Conservation (phyloP, 2,797 vertebrate genomes). For the Momotus momota region DNA sequence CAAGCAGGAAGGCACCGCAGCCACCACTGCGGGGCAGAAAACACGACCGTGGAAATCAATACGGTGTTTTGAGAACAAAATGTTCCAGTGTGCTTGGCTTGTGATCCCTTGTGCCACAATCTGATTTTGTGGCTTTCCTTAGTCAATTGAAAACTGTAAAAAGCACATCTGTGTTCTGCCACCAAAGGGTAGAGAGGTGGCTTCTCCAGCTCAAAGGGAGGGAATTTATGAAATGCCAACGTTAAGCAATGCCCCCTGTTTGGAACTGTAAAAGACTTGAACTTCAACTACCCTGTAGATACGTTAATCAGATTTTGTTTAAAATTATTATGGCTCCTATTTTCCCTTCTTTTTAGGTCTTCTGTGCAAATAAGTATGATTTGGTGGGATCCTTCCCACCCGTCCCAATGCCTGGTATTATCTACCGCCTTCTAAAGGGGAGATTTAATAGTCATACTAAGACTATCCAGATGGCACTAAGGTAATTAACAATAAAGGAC, state of each 20-base stretch:
- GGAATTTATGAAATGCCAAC: not conserved
- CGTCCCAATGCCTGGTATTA: not conserved
- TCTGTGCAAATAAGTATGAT: not conserved
- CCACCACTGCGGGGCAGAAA: not conserved
- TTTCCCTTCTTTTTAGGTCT: not conserved
- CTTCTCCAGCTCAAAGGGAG: not conserved
- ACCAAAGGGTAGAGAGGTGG: not conserved
- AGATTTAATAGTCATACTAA: not conserved
- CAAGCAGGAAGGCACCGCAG: not conserved
- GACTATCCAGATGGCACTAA: conserved; percentile 32
- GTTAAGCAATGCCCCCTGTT: conserved; percentile 6
- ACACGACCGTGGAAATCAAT: accelerated
- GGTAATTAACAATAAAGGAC: conserved; percentile 39
- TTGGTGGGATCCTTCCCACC: not conserved
- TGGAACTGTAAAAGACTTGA: not conserved
- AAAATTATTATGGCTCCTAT: not conserved
- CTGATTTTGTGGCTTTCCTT: conserved; percentile 4
- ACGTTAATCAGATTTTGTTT: not conserved
- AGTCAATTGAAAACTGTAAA: not conserved
- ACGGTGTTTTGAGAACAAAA: not conserved
- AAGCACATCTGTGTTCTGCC: not conserved
- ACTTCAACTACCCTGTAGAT: not conserved
- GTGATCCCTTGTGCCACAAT: not conserved
- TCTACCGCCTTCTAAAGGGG: not conserved
- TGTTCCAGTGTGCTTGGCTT: not conserved